A percentile compares a stretch with the other conserved stretches of the same genome.
phyloP scores from a whole-genome alignment of 2,113 vertebrate genomes.

The Macquaria australasica region DNA sequence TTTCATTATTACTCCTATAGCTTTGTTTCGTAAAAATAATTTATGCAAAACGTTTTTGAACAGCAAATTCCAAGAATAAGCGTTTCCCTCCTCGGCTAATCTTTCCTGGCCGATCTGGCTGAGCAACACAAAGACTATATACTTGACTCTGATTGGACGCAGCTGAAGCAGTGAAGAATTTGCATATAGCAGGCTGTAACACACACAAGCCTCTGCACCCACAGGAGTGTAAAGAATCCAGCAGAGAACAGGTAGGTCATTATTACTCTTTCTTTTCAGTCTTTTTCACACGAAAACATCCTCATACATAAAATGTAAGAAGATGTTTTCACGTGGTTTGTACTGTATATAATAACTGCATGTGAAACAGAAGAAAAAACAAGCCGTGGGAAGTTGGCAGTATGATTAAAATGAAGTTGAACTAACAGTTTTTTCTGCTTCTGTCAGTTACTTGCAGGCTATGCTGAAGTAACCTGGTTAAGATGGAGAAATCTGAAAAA shows the following conservation, averaged over 20 bases:
- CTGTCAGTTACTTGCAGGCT: conserved; percentile 18
- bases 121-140: not conserved
- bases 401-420: too few relatives aligned
- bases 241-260: conserved; percentile 39
- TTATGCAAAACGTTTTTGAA: not conserved
- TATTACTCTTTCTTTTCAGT: conserved; percentile 8
- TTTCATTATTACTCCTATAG: not conserved
- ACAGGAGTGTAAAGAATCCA: conserved; percentile 42
- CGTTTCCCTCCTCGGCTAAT: not conserved
- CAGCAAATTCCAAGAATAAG: not conserved
- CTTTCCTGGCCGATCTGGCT: conserved; percentile 1
- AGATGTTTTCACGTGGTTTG: not conserved
- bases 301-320: too few relatives aligned
- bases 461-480: not conserved
- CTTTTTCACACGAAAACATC: too few relatives aligned
- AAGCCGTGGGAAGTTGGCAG: too few relatives aligned
- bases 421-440: not conserved
- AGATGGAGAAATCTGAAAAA: conserved; percentile 53
- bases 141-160: conserved; percentile 62
- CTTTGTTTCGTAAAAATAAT: not conserved
- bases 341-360: not conserved
- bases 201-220: conserved; percentile 40
- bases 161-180: conserved; percentile 36
- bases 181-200: conserved; percentile 71
- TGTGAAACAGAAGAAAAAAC: not conserved